Base-by-base conservation (phyloP, 2,113 vertebrate species). In the Boleophthalmus pectinirostris region DNA sequence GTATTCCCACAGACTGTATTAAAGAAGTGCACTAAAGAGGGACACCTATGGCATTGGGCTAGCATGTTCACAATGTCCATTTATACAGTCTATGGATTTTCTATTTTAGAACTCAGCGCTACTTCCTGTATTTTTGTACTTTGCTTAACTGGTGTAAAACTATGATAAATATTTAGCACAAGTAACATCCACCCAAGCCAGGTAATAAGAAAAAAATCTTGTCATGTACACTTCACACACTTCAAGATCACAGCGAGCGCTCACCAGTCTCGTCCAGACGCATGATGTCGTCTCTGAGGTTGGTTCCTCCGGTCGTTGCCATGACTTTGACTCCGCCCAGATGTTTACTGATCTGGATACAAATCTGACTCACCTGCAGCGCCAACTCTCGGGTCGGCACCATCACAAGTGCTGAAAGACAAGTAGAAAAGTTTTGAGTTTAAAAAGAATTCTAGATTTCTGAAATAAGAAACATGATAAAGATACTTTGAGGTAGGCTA, bases 231-330 rank as follows among this genome's bases (percentile, higher is more conserved):
- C 35, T 38, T 38, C 6, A 38, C 6, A 9, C 3, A 6, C 35
- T 38, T 38, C 6, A 38, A 38, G 35, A 9, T 10, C 8, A 24
- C 9, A 11, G 14, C 0, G 13, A n/a, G 16, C 11, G 23, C 60
- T 89, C 75, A 94, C 93, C 94, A 0, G 86, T 94, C 66, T 94
- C 93, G 64, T 94, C 94, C 81, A 94, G 86, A 12, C 94, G 91
- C 94, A 94, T 93, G 83, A 94, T 94, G 85, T 94, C 94, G 75
- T 94, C 94, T 66, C 91, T 81, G 68, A 94, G 90, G 25, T 92
- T 94, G 75, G 94, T 94, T 65, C 94, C 94, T n/a, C 94, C 94
- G 0, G 94, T 94, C 23, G 94, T 94, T 45, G 94, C 94, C 94
- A 94, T 94, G 68, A 94, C 84, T 82, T 94, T 94, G 53, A 94